A percentile compares a stretch with the other conserved stretches of the same genome.
Evolutionary conservation across 53 echinoderm and acorn worm species (phyloP).

Genomic region (Holothuria leucospilota): DNA sequence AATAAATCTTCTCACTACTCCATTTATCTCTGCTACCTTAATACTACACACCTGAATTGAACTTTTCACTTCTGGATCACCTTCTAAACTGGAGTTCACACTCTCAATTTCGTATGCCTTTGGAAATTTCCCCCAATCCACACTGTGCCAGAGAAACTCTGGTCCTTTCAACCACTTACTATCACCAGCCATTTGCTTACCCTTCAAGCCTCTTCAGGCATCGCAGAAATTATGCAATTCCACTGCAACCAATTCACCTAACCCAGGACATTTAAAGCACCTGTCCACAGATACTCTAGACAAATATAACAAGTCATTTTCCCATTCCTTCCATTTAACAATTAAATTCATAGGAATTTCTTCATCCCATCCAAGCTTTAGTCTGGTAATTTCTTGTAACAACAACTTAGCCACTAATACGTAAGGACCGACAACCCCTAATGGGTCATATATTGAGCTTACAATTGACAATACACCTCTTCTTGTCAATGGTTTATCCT

Average conservation of each 20-base stretch:
- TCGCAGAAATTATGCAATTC: no score
- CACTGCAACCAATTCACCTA: background rate
- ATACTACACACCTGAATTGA: no score
- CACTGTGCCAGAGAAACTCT: no score
- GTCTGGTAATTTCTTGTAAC: conserved; percentile 58
- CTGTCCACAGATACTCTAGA: conserved; percentile 36
- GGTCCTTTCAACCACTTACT: no score
- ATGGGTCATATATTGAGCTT: conserved; percentile 70
- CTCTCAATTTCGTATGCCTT: no score
- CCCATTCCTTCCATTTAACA: conserved; percentile 39
- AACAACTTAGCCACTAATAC: conserved; percentile 58
- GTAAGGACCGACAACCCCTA: conserved; percentile 70
- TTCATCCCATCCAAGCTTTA: conserved; percentile 69
- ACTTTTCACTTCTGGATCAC: no score
- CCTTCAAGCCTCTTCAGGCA: no score
- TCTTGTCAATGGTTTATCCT: conserved; percentile 56
- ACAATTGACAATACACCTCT: conserved; percentile 64
- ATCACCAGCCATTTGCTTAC: no score
- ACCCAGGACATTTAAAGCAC: conserved; percentile 44
- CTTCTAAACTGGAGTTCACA: no score
- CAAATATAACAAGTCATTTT: conserved; percentile 37
- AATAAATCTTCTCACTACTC: no score
- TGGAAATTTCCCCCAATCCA: no score
- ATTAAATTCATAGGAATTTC: conserved; percentile 21
- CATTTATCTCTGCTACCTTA: no score